Base-by-base conservation (phyloP, 1,140 invertebrate genomes). In the Agrypnia vestita region DNA sequence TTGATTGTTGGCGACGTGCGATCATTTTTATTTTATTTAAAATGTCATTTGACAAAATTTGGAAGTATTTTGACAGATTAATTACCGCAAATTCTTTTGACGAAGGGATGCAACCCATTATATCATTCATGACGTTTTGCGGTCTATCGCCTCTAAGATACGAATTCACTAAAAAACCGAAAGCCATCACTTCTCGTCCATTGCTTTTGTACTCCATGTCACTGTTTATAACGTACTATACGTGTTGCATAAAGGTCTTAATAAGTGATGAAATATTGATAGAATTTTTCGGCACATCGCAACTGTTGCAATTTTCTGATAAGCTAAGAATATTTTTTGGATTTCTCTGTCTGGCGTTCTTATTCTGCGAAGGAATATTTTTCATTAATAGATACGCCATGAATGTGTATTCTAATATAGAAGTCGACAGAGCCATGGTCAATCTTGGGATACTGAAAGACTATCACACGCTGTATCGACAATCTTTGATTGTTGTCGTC, bases 341-440 rank as follows among this genome's bases (percentile, higher is more conserved):
- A 35, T 44, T 64, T 7, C 9, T 35, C 0, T 64, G 61, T 13
- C 9, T 64, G 3, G 6, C 25, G 10, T 25, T 8, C 11, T 8
- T 43, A 19, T 64, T n/a, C 13, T 35, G 12, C 6, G 61, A 64
- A 43, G 13, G 61, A 8, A 35, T 64, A 12, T 13, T 64, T 8
- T 64, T 64, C 61, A 43, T 35, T 43, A 4, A 64, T 0, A 25
- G 61, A 64, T 64, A 64, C 25, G 61, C 25, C 12, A 25, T 35
- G 4, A 64, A 64, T 25, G 4, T 64, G n/a, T 12, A 64, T 44
- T 35, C 25, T 25, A 25, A 25, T 64, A 19, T 64, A 3, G 12
- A 13, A 7, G 35, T 64, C 25, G 61, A 64, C 13, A 43, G 6
- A 43, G 35, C 35, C 10, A 35, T 35, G 35, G 35, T 64, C 10